Conservation (phyloP, 1,140 invertebrate species). For the Orchestia grillus region DNA sequence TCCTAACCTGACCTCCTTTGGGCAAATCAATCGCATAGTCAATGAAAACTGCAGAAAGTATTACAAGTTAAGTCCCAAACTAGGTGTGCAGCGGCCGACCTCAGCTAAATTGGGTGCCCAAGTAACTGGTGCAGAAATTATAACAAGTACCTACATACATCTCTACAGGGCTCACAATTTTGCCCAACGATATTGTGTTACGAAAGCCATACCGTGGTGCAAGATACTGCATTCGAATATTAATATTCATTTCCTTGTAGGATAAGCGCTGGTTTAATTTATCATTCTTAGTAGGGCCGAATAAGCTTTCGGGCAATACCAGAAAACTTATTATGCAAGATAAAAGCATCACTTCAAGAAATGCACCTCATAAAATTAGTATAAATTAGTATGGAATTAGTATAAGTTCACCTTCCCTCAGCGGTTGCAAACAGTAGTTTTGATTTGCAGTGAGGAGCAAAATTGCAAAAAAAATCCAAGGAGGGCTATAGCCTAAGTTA, state of each 20-base stretch:
- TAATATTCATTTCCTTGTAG: not conserved
- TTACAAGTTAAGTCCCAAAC: not conserved
- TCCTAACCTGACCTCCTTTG: not conserved
- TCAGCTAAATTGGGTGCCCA: not conserved
- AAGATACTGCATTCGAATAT: not conserved
- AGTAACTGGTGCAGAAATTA: not conserved
- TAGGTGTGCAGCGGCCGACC: not conserved
- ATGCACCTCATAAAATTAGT: not conserved
- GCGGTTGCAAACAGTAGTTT: not conserved
- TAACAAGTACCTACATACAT: not conserved
- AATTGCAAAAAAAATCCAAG: not conserved
- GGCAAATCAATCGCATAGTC: not conserved
- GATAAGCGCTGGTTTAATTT: not conserved
- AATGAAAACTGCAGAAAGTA: not conserved
- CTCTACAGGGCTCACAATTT: not conserved
- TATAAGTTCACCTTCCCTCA: not conserved
- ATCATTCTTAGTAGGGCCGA: not conserved
- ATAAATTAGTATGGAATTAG: too few relatives aligned
- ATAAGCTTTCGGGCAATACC: not conserved
- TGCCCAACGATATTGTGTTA: not conserved
- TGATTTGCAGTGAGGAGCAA: not conserved
- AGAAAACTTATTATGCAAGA: not conserved
- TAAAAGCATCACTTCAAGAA: not conserved
- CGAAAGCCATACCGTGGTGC: not conserved
- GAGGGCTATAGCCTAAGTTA: not conserved